Evolutionary conservation across 2,888 invertebrate species (phyloP).

Genomic region (Plutella xylostella): DNA sequence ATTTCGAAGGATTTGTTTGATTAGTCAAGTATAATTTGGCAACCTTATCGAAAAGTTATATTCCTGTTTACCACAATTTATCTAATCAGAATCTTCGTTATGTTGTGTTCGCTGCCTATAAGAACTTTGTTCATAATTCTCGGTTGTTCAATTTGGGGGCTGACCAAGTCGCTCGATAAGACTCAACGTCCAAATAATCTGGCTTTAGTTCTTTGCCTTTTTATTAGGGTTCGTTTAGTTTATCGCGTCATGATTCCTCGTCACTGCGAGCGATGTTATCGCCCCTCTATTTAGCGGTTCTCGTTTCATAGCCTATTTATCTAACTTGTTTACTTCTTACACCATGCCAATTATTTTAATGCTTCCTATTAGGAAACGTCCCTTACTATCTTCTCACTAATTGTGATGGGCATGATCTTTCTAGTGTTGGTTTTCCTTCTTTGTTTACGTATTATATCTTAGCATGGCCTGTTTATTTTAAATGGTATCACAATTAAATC

Average conservation of each 20-base stretch:
- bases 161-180: constrained; percentile 54
- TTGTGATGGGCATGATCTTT: constrained; percentile 5
- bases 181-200: constrained; percentile 46
- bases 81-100: constrained; percentile 59
- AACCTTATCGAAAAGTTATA: constrained; percentile 19
- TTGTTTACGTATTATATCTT: too few species aligned
- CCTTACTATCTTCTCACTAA: constrained; percentile 7
- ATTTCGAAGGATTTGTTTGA: not conserved
- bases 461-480: too few species aligned
- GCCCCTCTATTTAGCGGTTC: constrained; percentile 36
- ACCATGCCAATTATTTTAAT: constrained; percentile 7
- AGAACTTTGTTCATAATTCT: constrained; percentile 63
- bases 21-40: too few species aligned
- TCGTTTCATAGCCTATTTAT: constrained; percentile 20
- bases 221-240: constrained; percentile 45
- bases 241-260: constrained; percentile 48
- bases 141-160: constrained; percentile 59
- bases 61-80: constrained; percentile 45
- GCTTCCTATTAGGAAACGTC: constrained; percentile 3
- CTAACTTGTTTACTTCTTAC: constrained; percentile 10
- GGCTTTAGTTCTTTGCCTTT: constrained; percentile 43
- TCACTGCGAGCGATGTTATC: constrained; percentile 47
- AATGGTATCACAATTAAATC: too few species aligned
- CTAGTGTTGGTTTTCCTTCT: not conserved
- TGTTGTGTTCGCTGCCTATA: constrained; percentile 45